Evolutionary conservation across 2,888 invertebrate genomes (phyloP).

Genomic region (Caenorhabditis sinica): DNA sequence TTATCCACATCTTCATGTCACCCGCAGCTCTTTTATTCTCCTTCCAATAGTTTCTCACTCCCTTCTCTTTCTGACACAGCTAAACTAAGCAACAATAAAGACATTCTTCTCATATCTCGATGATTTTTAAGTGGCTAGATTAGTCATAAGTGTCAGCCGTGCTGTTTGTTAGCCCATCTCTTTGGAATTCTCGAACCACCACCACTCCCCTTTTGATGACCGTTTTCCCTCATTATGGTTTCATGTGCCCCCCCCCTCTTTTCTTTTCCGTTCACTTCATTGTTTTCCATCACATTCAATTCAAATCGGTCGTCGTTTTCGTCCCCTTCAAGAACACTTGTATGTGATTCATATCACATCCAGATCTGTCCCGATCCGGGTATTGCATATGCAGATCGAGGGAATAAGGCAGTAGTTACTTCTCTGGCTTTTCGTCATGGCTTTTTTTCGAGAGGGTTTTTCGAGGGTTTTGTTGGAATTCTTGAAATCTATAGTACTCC

Average conservation of each 20-base stretch:
- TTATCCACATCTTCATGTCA: no score
- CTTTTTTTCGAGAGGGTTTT: neutral
- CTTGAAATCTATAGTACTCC: no score
- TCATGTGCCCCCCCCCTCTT: constrained; percentile 15
- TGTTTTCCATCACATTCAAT: constrained; percentile 57
- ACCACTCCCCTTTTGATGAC: constrained; percentile 22
- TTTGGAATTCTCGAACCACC: constrained; percentile 7
- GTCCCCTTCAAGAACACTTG: constrained; percentile 44
- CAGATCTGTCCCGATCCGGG: constrained; percentile 23
- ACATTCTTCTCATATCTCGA: neutral
- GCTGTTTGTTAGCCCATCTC: constrained; percentile 32
- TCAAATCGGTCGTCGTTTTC: constrained; percentile 21
- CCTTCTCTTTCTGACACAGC: neutral
- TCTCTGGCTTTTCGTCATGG: neutral
- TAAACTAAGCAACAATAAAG: neutral
- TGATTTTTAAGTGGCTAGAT: constrained; percentile 44
- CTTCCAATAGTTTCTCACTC: neutral
- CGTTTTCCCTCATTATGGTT: constrained; percentile 56
- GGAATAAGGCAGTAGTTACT: constrained; percentile 11
- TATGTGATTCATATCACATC: constrained; percentile 50
- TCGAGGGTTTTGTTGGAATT: neutral
- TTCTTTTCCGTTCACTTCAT: constrained; percentile 40
- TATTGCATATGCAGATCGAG: neutral
- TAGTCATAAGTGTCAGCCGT: constrained; percentile 43
- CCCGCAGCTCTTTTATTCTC: neutral